Percentiles rank a stretch among this genome's conserved stretches.
phyloP scores from a whole-genome alignment of 2,888 invertebrate species.

The Sericinus montela region DNA sequence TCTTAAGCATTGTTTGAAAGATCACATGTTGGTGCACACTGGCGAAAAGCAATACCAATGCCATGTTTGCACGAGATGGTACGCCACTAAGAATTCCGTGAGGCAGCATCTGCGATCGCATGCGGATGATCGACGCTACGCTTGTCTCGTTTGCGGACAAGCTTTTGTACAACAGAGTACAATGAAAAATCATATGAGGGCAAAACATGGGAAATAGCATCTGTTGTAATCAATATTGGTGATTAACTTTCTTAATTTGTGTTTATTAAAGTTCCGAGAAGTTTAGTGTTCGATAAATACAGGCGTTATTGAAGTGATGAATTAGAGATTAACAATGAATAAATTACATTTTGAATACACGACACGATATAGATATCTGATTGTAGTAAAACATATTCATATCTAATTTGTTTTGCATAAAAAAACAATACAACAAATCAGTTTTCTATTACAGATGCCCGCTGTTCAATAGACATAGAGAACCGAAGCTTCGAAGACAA shows the following conservation, averaged over 20 bases:
- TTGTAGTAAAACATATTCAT: too few species aligned
- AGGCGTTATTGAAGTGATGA: too few species aligned
- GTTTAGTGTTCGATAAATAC: too few species aligned
- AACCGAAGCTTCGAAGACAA: not conserved
- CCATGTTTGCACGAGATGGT: slow-evolving; percentile 43
- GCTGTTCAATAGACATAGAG: not conserved
- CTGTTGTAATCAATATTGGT: too few species aligned
- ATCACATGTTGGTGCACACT: slow-evolving; percentile 50
- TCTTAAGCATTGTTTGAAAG: slow-evolving; percentile 37
- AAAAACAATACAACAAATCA: not conserved
- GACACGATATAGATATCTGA: too few species aligned
- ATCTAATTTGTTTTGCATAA: not conserved
- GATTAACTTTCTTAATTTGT: too few species aligned
- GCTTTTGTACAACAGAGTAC: slow-evolving; percentile 48
- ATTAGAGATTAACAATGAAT: too few species aligned
- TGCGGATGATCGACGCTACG: slow-evolving; percentile 25
- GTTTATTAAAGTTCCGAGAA: too few species aligned
- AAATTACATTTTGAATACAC: too few species aligned
- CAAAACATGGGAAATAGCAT: slow-evolving; percentile 30
- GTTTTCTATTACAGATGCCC: slow-evolving; percentile 9
- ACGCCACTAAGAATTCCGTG: slow-evolving; percentile 46
- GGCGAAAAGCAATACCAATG: slow-evolving; percentile 45
- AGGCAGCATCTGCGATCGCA: slow-evolving; percentile 47
- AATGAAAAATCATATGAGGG: slow-evolving; percentile 55
- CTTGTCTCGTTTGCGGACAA: slow-evolving; percentile 30